These are phyloP conservation scores for Malthinus seriepunctatus DNA, from an alignment of 2,888 invertebrate species.

Conservation along the genomic window DNA sequence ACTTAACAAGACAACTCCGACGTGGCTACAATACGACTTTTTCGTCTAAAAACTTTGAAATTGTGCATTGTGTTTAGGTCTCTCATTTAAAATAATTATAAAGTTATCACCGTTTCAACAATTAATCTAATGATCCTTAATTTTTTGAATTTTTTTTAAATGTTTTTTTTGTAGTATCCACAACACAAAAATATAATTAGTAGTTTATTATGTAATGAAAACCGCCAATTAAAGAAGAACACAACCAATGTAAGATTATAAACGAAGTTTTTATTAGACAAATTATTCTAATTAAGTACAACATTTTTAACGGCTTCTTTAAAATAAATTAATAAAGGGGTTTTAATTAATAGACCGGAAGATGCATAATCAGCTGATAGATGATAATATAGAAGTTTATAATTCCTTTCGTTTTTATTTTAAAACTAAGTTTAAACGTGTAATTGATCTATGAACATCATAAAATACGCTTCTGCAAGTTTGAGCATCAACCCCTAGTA, in stretches of 20 bases:
- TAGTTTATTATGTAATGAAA: not conserved
- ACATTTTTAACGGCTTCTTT: constrained; percentile 19
- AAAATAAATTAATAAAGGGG: constrained; percentile 21
- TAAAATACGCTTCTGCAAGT: constrained; percentile 16
- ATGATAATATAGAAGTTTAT: constrained; percentile 6
- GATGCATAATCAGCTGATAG: constrained; percentile 16
- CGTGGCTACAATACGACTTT: no score
- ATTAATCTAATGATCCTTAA: no score
- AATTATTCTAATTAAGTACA: constrained; percentile 19
- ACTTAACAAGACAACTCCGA: no score
- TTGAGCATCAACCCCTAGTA: constrained; percentile 14
- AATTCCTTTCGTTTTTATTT: constrained; percentile 18
- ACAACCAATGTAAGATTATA: not conserved
- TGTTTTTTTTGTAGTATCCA: no score
- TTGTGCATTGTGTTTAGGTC: no score
- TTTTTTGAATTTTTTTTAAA: no score
- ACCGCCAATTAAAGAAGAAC: constrained; percentile 11
- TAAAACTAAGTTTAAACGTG: no score
- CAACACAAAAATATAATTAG: no score
- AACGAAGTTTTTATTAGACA: constrained; percentile 11
- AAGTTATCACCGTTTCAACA: no score
- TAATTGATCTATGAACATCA: constrained; percentile 17
- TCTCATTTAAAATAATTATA: no score
- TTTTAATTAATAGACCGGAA: constrained; percentile 26
- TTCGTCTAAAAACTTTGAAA: no score